Conservation (phyloP, 2,888 invertebrate species). For the Stegana nigrithorax region DNA sequence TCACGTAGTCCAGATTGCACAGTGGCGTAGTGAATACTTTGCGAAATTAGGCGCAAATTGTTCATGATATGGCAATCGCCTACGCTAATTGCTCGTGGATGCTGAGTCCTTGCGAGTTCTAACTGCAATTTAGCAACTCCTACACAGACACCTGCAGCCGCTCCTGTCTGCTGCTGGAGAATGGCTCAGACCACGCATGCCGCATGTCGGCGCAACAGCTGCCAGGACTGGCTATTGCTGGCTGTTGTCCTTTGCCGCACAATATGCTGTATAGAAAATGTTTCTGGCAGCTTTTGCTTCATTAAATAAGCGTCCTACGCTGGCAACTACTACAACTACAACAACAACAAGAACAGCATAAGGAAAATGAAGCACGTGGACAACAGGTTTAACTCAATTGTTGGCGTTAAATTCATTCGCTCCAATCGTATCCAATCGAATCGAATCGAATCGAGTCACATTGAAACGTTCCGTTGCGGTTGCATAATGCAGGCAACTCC, state of each 20-base stretch:
- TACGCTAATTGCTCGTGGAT: neutral
- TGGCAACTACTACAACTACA: neutral
- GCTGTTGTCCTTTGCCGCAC: neutral
- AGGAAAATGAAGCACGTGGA: neutral
- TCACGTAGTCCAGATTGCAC: neutral
- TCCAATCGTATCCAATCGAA: neutral
- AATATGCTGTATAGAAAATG: slow-evolving; percentile 5
- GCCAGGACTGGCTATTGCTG: neutral
- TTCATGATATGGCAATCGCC: too few relatives aligned
- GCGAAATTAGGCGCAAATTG: neutral
- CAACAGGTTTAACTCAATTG: slow-evolving; percentile 5
- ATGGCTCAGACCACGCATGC: too few relatives aligned
- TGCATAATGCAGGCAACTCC: neutral
- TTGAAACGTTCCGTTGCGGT: neutral
- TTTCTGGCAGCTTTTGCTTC: slow-evolving; percentile 9
- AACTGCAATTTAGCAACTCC: neutral
- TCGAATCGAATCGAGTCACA: neutral
- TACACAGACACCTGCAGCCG: neutral
- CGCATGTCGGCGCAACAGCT: slow-evolving; percentile 6
- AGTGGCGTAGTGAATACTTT: too few relatives aligned
- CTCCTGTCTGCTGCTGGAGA: neutral
- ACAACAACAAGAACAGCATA: neutral
- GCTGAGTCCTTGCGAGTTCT: neutral
- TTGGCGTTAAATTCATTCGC: slow-evolving; percentile 11
- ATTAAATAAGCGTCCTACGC: slow-evolving; percentile 2